phyloP scores from a whole-genome alignment of 2,797 vertebrate species.

The Leptoclinus maculatus region DNA sequence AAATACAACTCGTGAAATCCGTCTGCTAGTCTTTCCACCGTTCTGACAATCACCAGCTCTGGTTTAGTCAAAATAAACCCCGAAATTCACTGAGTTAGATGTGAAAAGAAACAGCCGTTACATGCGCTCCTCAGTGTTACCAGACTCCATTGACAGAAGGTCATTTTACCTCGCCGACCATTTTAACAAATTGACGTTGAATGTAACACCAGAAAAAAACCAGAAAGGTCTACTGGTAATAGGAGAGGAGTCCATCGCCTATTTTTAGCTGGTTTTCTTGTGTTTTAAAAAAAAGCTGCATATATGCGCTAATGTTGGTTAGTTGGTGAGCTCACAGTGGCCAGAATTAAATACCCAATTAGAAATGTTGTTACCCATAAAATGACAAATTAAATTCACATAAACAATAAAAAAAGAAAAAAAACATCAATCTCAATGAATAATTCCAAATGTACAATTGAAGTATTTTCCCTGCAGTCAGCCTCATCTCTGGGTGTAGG shows the following conservation, averaged over 20 bases:
- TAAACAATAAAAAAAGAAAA: neutral
- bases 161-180: neutral
- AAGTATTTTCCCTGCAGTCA: neutral
- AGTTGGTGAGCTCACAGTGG: too few species aligned
- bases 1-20: neutral
- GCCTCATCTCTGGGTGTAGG: neutral
- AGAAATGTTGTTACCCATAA: too few species aligned
- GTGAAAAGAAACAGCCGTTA: neutral
- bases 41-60: neutral
- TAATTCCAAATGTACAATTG: too few species aligned
- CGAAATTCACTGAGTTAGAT: neutral
- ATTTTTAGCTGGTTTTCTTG: too few species aligned
- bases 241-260: too few species aligned
- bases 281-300: too few species aligned
- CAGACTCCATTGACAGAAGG: neutral
- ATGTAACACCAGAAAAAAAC: too few species aligned
- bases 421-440: neutral
- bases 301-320: too few species aligned
- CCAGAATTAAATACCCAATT: too few species aligned
- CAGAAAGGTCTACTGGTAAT: too few species aligned
- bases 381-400: too few species aligned
- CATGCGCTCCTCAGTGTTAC: neutral
- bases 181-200: neutral
- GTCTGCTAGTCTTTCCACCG: neutral
- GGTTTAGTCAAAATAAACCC: neutral